A percentile compares a stretch with the other conserved stretches of the same genome.
These are phyloP conservation scores for Smithornis capensis DNA, from an alignment of 2,113 vertebrate genomes.

Conservation along the genomic window DNA sequence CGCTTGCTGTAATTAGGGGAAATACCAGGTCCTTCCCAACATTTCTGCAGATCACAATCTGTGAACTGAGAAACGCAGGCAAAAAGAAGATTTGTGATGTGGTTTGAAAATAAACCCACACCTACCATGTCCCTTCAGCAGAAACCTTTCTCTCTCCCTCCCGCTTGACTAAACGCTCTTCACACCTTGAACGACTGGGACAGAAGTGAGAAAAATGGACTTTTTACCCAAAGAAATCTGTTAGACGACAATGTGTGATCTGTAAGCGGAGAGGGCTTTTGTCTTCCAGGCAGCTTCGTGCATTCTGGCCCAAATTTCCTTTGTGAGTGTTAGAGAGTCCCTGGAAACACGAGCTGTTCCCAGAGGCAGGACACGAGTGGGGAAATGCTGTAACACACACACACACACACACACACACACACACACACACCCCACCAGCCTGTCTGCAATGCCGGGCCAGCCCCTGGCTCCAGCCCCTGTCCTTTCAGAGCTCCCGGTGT, in stretches of 20 bases:
- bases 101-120: background rate
- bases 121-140: background rate
- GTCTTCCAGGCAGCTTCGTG: background rate
- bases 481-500: background rate
- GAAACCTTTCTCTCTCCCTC: background rate
- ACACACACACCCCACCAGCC: fast-evolving
- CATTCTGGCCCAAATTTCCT: background rate
- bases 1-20: background rate
- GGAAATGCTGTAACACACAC: background rate
- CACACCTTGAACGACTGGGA: background rate
- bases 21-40: background rate
- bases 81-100: background rate
- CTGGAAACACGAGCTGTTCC: background rate
- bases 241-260: background rate
- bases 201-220: background rate
- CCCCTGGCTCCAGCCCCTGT: fast-evolving
- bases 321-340: fast-evolving
- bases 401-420: no score
- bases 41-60: background rate
- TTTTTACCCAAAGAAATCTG: background rate
- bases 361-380: background rate
- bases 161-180: constrained; percentile 14
- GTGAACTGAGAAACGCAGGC: background rate
- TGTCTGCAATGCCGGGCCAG: fast-evolving
- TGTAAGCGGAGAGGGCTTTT: background rate